phyloP scores from a whole-genome alignment of 1,140 invertebrate species.

The Phymastichus coffea region DNA sequence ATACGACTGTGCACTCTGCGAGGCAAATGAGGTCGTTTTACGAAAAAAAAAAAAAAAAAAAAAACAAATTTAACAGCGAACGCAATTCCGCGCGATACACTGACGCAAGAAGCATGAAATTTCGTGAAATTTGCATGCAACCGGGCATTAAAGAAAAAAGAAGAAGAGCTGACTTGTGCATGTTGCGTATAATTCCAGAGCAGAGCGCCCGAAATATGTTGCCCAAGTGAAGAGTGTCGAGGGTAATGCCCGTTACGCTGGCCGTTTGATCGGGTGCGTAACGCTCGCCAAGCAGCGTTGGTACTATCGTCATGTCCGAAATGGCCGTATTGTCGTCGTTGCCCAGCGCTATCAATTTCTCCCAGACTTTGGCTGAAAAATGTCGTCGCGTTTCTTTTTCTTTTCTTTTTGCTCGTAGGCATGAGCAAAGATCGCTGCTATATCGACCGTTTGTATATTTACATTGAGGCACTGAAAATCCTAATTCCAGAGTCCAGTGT shows the following conservation, averaged over 20 bases:
- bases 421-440: no score
- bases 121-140: background rate
- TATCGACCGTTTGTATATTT: constrained; percentile 25
- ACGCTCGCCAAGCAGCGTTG: constrained; percentile 78
- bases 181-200: constrained; percentile 76
- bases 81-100: background rate
- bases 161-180: constrained; percentile 59
- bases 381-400: no score
- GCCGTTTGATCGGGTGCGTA: constrained; percentile 69
- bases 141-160: no score
- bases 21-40: no score
- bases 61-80: background rate
- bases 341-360: constrained; percentile 67
- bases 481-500: constrained; percentile 77
- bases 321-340: constrained; percentile 57
- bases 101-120: background rate
- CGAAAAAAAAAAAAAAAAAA: background rate
- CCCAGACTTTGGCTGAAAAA: constrained; percentile 72
- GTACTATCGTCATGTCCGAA: constrained; percentile 64
- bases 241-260: constrained; percentile 68
- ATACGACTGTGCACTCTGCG: no score
- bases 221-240: constrained; percentile 72
- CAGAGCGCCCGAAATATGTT: constrained; percentile 75
- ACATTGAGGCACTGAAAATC: constrained; percentile 73
- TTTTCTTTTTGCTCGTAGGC: background rate